Conservation (phyloP, 2,113 vertebrate species). For the Lutjanus erythropterus region DNA sequence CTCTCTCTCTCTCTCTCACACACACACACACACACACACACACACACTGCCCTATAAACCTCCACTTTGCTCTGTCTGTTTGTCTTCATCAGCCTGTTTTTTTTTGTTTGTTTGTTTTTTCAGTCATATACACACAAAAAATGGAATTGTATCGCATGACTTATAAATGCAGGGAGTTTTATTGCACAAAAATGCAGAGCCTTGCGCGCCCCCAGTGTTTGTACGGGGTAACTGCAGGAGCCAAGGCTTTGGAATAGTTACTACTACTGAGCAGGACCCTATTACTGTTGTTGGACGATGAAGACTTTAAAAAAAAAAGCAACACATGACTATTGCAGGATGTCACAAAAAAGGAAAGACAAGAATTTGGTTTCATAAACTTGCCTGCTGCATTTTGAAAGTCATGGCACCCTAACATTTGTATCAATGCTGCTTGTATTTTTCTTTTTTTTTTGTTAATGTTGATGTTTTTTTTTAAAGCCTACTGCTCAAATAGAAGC, state of each 20-base stretch:
- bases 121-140: conserved; percentile 65
- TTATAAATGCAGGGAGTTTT: conserved; percentile 88
- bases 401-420: conserved; percentile 87
- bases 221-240: conserved; percentile 83
- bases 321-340: conserved; percentile 81
- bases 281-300: conserved; percentile 84
- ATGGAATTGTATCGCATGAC: conserved; percentile 81
- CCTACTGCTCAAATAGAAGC: conserved; percentile 78
- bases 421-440: conserved; percentile 91
- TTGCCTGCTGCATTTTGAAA: conserved; percentile 83
- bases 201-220: conserved; percentile 84
- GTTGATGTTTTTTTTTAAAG: conserved; percentile 63
- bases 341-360: conserved; percentile 61
- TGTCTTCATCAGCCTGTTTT: conserved; percentile 59
- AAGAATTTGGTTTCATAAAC: conserved; percentile 74
- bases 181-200: conserved; percentile 87
- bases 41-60: conserved; percentile 47
- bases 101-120: conserved; percentile 52
- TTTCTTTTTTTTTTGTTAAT: conserved; percentile 66
- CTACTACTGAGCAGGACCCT: conserved; percentile 88
- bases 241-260: conserved; percentile 83
- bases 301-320: conserved; percentile 78
- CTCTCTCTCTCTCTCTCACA: not conserved
- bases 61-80: conserved; percentile 28
- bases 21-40: too few species aligned